phyloP scores from a whole-genome alignment of 2,797 vertebrate species.

The Lerista edwardsae region DNA sequence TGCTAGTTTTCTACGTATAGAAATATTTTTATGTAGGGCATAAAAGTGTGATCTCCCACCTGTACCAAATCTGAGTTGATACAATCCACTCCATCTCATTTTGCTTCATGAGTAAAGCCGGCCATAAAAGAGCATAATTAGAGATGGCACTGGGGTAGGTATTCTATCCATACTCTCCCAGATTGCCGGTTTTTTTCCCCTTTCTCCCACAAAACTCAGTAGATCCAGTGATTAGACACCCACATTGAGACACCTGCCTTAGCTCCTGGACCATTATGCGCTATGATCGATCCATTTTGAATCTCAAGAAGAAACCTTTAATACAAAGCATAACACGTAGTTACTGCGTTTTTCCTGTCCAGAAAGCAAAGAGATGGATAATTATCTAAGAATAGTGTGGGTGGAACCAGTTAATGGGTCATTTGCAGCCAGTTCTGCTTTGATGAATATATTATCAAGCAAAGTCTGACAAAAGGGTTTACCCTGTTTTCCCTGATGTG shows the following conservation, averaged over 20 bases:
- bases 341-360: not conserved
- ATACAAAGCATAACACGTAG: slow-evolving; percentile 28
- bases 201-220: not conserved
- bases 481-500: slow-evolving; percentile 58
- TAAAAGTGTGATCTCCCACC: too few species aligned
- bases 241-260: not conserved
- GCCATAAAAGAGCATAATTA: not conserved
- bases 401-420: slow-evolving; percentile 48
- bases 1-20: not conserved
- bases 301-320: slow-evolving; percentile 14
- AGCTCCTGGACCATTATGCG: not conserved
- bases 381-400: slow-evolving; percentile 52
- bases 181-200: not conserved
- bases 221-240: not conserved
- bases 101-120: not conserved
- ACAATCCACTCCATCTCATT: not conserved
- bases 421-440: slow-evolving; percentile 52
- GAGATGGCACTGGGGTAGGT: too few species aligned
- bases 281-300: not conserved
- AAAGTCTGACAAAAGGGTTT: slow-evolving; percentile 47
- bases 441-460: slow-evolving; percentile 48
- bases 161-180: not conserved
- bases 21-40: not conserved
- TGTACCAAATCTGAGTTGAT: not conserved
- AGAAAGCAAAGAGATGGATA: slow-evolving; percentile 34